phyloP scores from a whole-genome alignment of 2,113 vertebrate species.

The Phoenicopterus ruber region DNA sequence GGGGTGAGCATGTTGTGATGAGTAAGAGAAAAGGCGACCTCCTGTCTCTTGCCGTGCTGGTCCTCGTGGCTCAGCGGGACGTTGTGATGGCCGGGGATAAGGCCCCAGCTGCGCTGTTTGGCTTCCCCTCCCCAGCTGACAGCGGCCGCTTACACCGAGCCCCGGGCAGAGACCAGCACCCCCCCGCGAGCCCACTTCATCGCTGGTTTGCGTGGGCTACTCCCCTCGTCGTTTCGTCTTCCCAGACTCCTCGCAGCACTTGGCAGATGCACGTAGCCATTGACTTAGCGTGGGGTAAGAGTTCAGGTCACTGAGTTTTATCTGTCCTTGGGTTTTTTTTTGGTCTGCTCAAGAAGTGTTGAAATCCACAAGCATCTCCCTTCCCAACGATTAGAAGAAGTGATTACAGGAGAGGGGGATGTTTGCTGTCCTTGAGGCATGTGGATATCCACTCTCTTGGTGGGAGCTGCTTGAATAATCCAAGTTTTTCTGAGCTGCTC shows the following conservation, averaged over 20 bases:
- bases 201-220: no score
- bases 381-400: background rate
- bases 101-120: background rate
- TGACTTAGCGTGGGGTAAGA: background rate
- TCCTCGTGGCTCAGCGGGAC: background rate
- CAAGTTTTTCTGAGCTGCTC: background rate
- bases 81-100: background rate
- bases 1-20: background rate
- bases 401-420: rapidly evolving
- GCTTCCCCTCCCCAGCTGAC: background rate
- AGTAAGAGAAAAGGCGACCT: background rate
- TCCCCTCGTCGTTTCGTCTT: background rate
- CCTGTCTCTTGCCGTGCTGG: no score
- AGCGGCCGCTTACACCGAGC: background rate
- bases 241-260: background rate
- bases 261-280: background rate
- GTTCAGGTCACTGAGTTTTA: background rate
- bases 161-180: background rate
- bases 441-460: rapidly evolving
- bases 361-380: background rate
- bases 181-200: background rate
- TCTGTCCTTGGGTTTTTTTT: background rate
- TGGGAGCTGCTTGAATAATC: background rate
- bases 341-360: no score
- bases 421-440: background rate